Base-by-base conservation (phyloP, 2,113 vertebrate genomes). In the Plotosus lineatus region DNA sequence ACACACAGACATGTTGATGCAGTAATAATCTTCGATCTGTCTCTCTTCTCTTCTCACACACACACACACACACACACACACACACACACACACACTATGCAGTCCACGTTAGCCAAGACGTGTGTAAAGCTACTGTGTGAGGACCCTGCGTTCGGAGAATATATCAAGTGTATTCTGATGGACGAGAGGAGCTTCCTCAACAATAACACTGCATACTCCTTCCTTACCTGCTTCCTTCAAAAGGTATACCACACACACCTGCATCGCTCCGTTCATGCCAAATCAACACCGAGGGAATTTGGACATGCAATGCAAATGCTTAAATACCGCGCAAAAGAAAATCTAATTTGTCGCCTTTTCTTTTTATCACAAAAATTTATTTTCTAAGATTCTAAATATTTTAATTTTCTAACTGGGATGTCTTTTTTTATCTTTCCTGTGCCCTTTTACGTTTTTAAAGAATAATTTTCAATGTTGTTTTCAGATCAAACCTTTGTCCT, bases 141-240 rank as follows among this genome's bases (percentile, higher is more conserved):
- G 88, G 97, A 99, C 82, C 96, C 98, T 0, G 97, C 97, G 69
- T 99, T 99, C 87, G 96, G 96, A 81, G 98, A 99, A 88, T 99
- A 98, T 87, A 97, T 99, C 86, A 99, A 99, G 85, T 98, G 96
- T 75, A 97, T 99, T 89, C 92, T 99, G 87, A 97, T 98, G 97
- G 98, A 99, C 65, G 96, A 98, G 92, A 94, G 98, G 86, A 94
- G 92, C 74, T 99, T 98, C 80, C 94, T 99, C 55, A 99, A 99
- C 92, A 98, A 97, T 91, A 97, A 93, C 40, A 85, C 95, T 61
- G 97, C 96, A 1, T 98, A 98, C 85, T 95, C 96, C 74, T 99
- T 99, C 92, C 93, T 99, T 91, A 97, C 95, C 79, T 96, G 96
- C 90, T 99, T 99, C 87, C 93, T 98, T 83, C 93, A 96, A 81